phyloP scores from a whole-genome alignment of 2,113 vertebrate genomes.

The Colinus virginianus region DNA sequence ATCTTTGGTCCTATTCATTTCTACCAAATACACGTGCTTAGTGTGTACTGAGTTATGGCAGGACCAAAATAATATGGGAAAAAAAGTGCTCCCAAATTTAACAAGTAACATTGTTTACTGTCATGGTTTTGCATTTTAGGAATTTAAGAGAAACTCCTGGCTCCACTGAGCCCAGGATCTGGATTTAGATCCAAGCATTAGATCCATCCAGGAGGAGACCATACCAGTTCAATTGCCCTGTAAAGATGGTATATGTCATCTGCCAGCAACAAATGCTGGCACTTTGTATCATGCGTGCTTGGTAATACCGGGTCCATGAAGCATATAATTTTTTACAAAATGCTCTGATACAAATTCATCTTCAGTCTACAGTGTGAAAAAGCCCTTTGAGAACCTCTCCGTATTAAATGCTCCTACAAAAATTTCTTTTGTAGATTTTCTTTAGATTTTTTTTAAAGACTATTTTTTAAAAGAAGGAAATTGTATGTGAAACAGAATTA shows the following conservation, averaged over 20 bases:
- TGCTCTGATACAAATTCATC: background rate
- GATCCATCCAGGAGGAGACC: constrained; percentile 12
- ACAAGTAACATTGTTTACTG: background rate
- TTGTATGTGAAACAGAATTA: background rate
- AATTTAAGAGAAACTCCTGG: constrained; percentile 12
- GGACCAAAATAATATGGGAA: background rate
- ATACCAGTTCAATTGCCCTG: background rate
- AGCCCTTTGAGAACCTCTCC: background rate
- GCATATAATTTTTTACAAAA: background rate
- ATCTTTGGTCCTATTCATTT: background rate
- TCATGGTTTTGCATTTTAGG: background rate
- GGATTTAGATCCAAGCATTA: constrained; percentile 13
- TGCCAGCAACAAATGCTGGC: constrained; percentile 15
- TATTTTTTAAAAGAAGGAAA: background rate
- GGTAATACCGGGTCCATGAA: background rate
- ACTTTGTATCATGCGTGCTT: background rate
- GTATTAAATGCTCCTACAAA: background rate
- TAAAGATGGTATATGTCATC: background rate
- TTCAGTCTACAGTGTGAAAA: background rate
- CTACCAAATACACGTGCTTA: background rate
- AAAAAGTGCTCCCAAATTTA: background rate
- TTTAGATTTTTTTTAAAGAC: constrained; percentile 1
- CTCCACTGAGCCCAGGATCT: background rate
- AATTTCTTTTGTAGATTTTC: constrained; percentile 4
- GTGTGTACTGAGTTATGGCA: background rate